Base-by-base conservation (phyloP, 2,113 vertebrate genomes). In the Rhinogobius similis region DNA sequence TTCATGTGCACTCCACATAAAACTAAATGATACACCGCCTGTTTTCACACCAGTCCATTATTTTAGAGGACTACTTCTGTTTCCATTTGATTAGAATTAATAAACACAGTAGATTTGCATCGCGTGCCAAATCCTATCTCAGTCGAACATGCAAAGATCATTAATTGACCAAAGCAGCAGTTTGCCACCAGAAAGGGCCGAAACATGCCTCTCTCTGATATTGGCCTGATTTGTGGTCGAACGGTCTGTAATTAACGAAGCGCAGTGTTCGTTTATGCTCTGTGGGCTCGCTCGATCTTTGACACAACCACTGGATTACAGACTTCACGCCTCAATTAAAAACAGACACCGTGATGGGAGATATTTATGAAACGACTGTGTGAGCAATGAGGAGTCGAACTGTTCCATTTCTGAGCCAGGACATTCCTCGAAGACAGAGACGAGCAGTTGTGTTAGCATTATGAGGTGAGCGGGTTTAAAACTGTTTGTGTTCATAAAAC, bases 181-280 rank as follows among this genome's bases (percentile, higher is more conserved):
- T 76, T 58, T 29, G 16, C 81, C 70, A 77, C 62, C 27, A 48
- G 8, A 76, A 29, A 69, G 56, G 75, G 20, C 21, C 16, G 65
- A 67, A 61, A 44, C 67, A 73, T 26, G 24, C 55, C 58, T 62
- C 32, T n/a, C 13, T 52, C 29, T 62, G 41, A 55, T 46, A 41
- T 64, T 63, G 14, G 27, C 67, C 55, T 62, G n/a, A 81, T 68
- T 67, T 62, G 29, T 76, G 61, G 62, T 21, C 13, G 20, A 53
- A 58, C n/a, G 66, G 44, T 10, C 27, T 52, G 24, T 80, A 72
- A 86, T 79, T 67, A 83, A 10, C 20, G 32, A 36, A 62, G 44
- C 39, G 66, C 65, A 50, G 29, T 59, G 56, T 48, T 62, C 0
- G 44, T 78, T 72, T 79, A 61, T 1, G 26, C 55, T 67, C 64